Percentiles rank a stretch among this genome's conserved stretches.
These are phyloP conservation scores for Amazona vittata DNA, from an alignment of 2,113 vertebrate species.

Conservation along the genomic window DNA sequence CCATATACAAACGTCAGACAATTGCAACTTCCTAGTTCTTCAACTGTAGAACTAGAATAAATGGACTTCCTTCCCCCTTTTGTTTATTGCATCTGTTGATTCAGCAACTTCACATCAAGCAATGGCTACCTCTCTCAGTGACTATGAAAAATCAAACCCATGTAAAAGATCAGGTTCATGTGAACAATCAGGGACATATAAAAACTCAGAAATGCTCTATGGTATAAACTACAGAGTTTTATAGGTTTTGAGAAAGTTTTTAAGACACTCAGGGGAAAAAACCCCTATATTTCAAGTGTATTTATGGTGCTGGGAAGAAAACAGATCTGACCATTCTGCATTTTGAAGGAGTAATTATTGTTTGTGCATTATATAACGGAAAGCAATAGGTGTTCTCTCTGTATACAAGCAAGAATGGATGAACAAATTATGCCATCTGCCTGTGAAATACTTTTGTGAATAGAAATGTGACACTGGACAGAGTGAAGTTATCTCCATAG, in stretches of 20 bases:
- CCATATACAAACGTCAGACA: not conserved
- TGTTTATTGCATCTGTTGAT: not conserved
- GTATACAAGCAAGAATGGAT: not conserved
- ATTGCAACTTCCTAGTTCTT: not conserved
- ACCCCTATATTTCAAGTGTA: not conserved
- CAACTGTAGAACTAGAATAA: not conserved
- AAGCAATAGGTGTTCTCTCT: not conserved
- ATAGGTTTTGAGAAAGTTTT: not conserved
- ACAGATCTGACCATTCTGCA: not conserved
- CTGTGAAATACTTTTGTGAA: not conserved
- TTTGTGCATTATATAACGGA: not conserved
- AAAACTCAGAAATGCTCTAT: not conserved
- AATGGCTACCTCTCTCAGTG: not conserved
- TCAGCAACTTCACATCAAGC: not conserved
- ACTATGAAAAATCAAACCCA: not conserved
- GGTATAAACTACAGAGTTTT: not conserved
- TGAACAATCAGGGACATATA: not conserved
- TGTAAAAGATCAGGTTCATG: not conserved
- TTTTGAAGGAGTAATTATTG: not conserved
- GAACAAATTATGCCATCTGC: not conserved
- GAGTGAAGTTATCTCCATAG: too few species aligned
- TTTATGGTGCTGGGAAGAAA: not conserved
- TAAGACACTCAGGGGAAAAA: not conserved
- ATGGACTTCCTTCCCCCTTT: not conserved
- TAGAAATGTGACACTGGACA: not conserved